Base-by-base conservation (phyloP, 2,113 vertebrate genomes). In the Mormyrus iriodes region DNA sequence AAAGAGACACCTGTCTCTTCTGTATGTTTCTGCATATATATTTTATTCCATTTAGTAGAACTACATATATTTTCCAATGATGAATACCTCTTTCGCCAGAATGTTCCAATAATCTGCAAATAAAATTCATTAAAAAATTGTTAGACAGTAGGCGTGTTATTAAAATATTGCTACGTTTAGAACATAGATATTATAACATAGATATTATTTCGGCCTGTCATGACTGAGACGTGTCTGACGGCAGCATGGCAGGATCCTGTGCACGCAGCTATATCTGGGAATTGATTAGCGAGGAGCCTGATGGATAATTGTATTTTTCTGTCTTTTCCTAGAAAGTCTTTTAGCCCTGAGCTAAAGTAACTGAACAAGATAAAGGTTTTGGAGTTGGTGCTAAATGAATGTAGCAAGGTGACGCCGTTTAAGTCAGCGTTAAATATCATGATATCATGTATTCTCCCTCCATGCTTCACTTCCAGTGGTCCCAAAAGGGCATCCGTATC, bases 71-170 rank as follows among this genome's bases (percentile, higher is more conserved):
- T 86, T 53, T 24, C 49, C 31, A 76, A 24, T 85, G 85, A 58
- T 86, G 8, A 86, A 42, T 86, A 35, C 51, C 35, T 69, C 51
- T 53, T 35, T 86, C 48, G 42, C 1, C 44, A 44, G 46, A 55
- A 44, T n/a, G 65, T 46, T 88, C 86, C 10, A 65, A 65, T 65
- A 65, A 88, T n/a, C 17, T 88, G 42, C 21, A 42, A 85, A 85
- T 31, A n/a, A n/a, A 85, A 27, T 51, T 51, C 21, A 51, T 85
- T 2, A 6, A 31, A 85, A 85, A 79, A 85, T 4, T 15, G 24
- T 51, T 13, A n/a, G 12, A n/a, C 83, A n/a, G 21, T n/a, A 87
- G 27, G 31, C 52, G 12, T n/a, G 52, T 87, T 61, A 42, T 42
- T n/a, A 0, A 31, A 87, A 35, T 21, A 55, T 61, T 17, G 61